phyloP scores from a whole-genome alignment of 1,140 invertebrate genomes.

The Holcopasites calliopsidis region DNA sequence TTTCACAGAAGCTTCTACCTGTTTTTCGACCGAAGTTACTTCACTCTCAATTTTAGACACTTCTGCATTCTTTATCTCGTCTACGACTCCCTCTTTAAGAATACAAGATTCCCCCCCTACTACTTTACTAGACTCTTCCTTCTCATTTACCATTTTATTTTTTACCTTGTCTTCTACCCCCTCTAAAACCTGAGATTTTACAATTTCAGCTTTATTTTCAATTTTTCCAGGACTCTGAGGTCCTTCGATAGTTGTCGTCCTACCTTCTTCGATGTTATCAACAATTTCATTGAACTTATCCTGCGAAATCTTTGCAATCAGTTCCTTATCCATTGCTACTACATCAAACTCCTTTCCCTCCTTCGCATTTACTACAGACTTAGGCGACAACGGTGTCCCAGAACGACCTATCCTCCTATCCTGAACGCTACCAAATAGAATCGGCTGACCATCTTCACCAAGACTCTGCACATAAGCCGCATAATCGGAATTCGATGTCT shows the following conservation, averaged over 20 bases:
- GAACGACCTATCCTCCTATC: constrained; percentile 40
- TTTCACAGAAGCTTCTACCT: neutral
- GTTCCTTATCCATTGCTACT: neutral
- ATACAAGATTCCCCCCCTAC: too few species aligned
- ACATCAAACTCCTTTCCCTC: neutral
- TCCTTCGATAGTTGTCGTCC: neutral
- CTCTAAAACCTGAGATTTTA: too few species aligned
- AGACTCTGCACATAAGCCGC: constrained; percentile 38
- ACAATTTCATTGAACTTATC: neutral
- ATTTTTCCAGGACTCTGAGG: neutral
- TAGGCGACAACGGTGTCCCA: constrained; percentile 10
- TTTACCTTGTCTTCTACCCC: neutral
- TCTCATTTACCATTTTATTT: neutral
- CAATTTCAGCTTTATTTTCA: too few species aligned
- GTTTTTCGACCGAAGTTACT: neutral
- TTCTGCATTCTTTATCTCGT: too few species aligned
- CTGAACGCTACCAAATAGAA: constrained; percentile 73
- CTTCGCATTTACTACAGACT: neutral
- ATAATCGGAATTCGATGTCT: constrained; percentile 7
- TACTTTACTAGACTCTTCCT: too few species aligned
- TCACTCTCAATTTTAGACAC: neutral
- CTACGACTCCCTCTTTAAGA: too few species aligned
- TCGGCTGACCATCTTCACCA: constrained; percentile 56
- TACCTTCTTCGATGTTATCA: neutral
- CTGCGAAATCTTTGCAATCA: neutral